A percentile compares a stretch with the other conserved stretches of the same genome.
Evolutionary conservation across 2,113 vertebrate species (phyloP).

Genomic region (mouse (Mus musculus)): GRCm39 chrX:42419501-42420000

Average conservation of each 20-base stretch:
- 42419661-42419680: too few species aligned
- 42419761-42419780: background rate
- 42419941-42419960: constrained; percentile 4
- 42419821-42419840: background rate
- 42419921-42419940: constrained; percentile 14
- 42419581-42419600: too few species aligned
- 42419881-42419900: background rate
- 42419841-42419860: background rate
- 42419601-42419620: too few species aligned
- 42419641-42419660: background rate
- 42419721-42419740: background rate
- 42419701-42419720: background rate
- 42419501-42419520: too few species aligned
- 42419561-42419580: too few species aligned
- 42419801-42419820: background rate
- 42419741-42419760: background rate
- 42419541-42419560: too few species aligned
- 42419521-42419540: too few species aligned
- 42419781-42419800: background rate
- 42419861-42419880: background rate
- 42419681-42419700: background rate
- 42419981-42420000: constrained; percentile 15
- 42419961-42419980: constrained; percentile 3
- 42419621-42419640: background rate
- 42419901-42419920: background rate